Evolutionary conservation across 2,888 invertebrate species (phyloP).

Genomic region (Rotaria magnacalcarata): DNA sequence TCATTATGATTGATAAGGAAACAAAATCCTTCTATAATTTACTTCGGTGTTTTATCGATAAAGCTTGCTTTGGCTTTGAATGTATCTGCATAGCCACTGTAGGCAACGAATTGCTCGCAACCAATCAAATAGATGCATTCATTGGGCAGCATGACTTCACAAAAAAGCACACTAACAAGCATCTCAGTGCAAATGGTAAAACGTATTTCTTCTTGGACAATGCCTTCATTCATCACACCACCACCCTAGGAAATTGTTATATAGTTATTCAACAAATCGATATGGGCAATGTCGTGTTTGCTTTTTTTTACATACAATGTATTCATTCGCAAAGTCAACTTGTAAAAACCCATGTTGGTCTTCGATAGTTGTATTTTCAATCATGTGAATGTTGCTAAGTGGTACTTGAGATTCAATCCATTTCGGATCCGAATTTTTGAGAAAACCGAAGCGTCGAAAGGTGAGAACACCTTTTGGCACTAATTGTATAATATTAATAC

Average conservation of each 20-base stretch:
- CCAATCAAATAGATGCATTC: slow-evolving; percentile 72
- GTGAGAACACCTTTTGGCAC: slow-evolving; percentile 75
- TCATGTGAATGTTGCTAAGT: slow-evolving; percentile 69
- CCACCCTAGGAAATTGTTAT: slow-evolving; percentile 65
- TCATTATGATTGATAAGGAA: no score
- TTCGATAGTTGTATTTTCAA: slow-evolving; percentile 76
- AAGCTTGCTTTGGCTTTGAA: neutral
- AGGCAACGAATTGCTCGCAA: slow-evolving; percentile 66
- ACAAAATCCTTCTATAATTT: neutral
- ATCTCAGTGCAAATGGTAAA: slow-evolving; percentile 86
- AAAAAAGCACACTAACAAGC: slow-evolving; percentile 74
- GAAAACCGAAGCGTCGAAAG: slow-evolving; percentile 69
- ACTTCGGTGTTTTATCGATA: slow-evolving; percentile 40
- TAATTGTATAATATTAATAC: slow-evolving; percentile 47
- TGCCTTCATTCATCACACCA: slow-evolving; percentile 76
- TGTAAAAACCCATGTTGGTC: slow-evolving; percentile 73
- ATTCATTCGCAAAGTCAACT: slow-evolving; percentile 81
- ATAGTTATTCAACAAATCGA: no score
- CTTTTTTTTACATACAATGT: no score
- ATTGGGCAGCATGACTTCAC: slow-evolving; percentile 70
- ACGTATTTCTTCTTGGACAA: slow-evolving; percentile 88
- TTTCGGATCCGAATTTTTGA: slow-evolving; percentile 60
- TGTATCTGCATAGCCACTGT: slow-evolving; percentile 36
- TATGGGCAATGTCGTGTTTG: no score
- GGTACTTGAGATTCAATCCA: slow-evolving; percentile 66